Base-by-base conservation (phyloP, 2,113 vertebrate species). In the Montifringilla adamsi region DNA sequence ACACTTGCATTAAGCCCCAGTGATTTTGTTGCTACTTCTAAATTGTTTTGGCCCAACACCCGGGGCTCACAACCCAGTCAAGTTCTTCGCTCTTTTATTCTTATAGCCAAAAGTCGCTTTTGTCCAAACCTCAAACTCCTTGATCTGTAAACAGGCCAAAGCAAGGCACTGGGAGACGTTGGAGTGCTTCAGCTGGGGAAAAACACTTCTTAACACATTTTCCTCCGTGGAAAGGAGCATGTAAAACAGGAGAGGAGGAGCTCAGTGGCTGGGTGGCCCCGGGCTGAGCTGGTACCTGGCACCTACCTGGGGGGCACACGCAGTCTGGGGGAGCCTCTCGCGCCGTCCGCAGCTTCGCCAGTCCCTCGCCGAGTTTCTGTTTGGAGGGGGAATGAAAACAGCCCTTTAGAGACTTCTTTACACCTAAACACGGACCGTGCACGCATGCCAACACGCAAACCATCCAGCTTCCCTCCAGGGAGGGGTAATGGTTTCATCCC, bases 301-400 rank as follows among this genome's bases (percentile, higher is more conserved):
- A 96, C 97, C 62, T 98, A 99, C 99, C 99, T 98, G 99, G 98
- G 77, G 99, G 99, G 91, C 99, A 99, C 96, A 97, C 90, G 72
- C 99, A 99, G 84, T 99, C 98, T 0, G 97, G 97, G 0, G 97
- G 98, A 31, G 97, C 98, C 64, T 99, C 99, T 72, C 99, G 98
- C 2, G 64, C 97, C 15, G 96, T 98, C 53, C 99, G 97, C 37
- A 98, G 90, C 96, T 98, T 99, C 3, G 96, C 98, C 7, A 98
- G 94, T 89, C 98, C 98, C 75, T 98, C 97, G 15, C 76, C 97
- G 73, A 99, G 90, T 96, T 98, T 98, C 99, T 99, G 98, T 70
- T 58, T 5, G 76, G 80, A 89, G 91, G 27, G 83, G 69, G 73
- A 86, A 84, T 15, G 82, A 66, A 24, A 79, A 58, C 0, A 95